A percentile compares a stretch with the other conserved stretches of the same genome.
These are phyloP conservation scores for Blennius ocellaris DNA, from an alignment of 2,113 vertebrate species.

Conservation along the genomic window DNA sequence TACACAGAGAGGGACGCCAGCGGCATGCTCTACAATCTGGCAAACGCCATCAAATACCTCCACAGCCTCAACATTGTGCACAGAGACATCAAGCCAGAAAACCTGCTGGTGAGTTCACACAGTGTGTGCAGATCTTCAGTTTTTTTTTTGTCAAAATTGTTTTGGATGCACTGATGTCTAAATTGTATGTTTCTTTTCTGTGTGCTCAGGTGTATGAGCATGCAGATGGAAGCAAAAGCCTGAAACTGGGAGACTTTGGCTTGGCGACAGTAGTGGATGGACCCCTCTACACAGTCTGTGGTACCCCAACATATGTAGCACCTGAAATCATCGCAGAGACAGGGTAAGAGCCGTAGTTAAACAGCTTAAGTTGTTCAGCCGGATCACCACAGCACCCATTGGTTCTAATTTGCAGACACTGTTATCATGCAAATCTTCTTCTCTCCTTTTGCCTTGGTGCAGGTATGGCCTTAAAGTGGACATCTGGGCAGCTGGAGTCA, in stretches of 20 bases:
- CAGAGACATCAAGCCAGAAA: constrained; percentile 98
- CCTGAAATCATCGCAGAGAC: constrained; percentile 98
- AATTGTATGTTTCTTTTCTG: too few species aligned
- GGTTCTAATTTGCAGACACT: background rate
- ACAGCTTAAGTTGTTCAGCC: background rate
- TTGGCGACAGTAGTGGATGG: constrained; percentile 96
- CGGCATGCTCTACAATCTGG: constrained; percentile 97
- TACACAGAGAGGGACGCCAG: constrained; percentile 97
- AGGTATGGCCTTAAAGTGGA: constrained; percentile 99
- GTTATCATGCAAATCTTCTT: background rate
- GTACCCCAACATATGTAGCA: constrained; percentile 98
- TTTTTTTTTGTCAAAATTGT: too few species aligned
- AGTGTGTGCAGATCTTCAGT: too few species aligned
- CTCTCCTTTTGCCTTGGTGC: constrained; percentile 33
- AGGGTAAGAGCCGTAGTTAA: constrained; percentile 83
- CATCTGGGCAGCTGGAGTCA: constrained; percentile 99
- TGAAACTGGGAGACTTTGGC: constrained; percentile 98
- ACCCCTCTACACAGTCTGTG: constrained; percentile 96
- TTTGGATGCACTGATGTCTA: too few species aligned
- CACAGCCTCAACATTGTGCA: constrained; percentile 98
- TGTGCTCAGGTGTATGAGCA: constrained; percentile 92
- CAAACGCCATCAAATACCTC: constrained; percentile 98
- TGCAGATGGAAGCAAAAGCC: constrained; percentile 95
- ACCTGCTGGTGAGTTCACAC: constrained; percentile 91
- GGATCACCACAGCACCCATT: background rate